Evolutionary conservation across 2,797 vertebrate species (phyloP), one percentile per base, ranked within the genome.

Genomic region (Myripristis jacobus): DNA sequence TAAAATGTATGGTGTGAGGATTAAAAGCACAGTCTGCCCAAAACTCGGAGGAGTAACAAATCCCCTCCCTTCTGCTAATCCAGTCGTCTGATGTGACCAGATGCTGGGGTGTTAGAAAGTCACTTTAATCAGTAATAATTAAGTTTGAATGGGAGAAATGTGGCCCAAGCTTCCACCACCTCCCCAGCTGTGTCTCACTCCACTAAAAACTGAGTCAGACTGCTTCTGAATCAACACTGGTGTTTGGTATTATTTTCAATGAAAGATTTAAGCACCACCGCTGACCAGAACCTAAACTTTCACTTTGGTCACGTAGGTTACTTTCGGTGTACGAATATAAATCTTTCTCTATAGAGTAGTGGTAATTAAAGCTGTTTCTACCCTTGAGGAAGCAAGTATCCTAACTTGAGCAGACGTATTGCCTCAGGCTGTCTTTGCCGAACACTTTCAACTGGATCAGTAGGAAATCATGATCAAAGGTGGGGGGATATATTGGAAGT

Each of bases 81-180:
- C 67, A 53, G 61, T 75, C 80, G 55, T 91, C 81, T 90, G 82
- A 90, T 88, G 88, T 85, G 79, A 85, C 80, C 89, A 92, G 88
- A 91, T 85, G 89, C 89, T 73, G 75, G 31, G 54, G 75, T 50
- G 88, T 83, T 78, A 83, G 87, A 89, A 88, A 92, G 88, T 90
- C 91, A 87, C 90, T 93, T 93, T 92, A 92, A 94, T 94, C 91
- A 94, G 88, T 77, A 73, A 44, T 89, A 92, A 94, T 93, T 87
- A 92, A 81, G 83, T 85, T 74, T 74, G 80, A 88, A 85, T 58
- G 84, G 79, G 79, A 57, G 83, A 66, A 84, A 80, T 67, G 70
- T 76, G 71, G 78, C 73, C 43, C 25, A 2, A 67, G 60, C 79
- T n/a, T 69, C 77, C 55, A n/a, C 86, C 75, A 78, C 84, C 88